A percentile compares a stretch with the other conserved stretches of the same genome.
Evolutionary conservation across 2,797 vertebrate species (phyloP).

Genomic region (Chelidonichthys spinosus): DNA sequence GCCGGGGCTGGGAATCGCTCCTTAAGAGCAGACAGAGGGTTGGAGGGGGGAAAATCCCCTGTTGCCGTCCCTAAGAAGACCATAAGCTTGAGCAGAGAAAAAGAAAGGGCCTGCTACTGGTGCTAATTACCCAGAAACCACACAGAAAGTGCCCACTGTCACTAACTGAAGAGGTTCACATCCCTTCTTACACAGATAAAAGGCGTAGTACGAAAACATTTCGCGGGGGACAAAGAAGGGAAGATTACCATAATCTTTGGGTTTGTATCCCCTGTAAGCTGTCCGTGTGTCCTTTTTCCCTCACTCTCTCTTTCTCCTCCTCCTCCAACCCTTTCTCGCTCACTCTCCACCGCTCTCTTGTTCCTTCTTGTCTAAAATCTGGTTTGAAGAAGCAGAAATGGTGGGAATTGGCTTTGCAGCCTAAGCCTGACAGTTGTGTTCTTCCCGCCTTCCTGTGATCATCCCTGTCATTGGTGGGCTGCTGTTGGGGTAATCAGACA

Average conservation of each 20-base stretch:
- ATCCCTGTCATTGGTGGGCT: constrained; percentile 90
- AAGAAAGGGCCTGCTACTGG: constrained; percentile 98
- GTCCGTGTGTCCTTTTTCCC: constrained; percentile 88
- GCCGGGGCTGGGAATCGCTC: constrained; percentile 88
- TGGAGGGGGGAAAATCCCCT: constrained; percentile 89
- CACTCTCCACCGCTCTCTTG: constrained; percentile 74
- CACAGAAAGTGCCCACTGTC: constrained; percentile 99
- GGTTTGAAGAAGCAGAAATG: constrained; percentile 90
- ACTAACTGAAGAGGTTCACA: constrained; percentile 99
- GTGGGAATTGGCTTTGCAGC: constrained; percentile 91
- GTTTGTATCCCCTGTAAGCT: constrained; percentile 98
- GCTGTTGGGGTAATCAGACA: constrained; percentile 90
- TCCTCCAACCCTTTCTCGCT: constrained; percentile 65
- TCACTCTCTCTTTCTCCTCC: constrained; percentile 62
- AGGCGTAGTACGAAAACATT: constrained; percentile 99
- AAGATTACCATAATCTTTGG: constrained; percentile 99
- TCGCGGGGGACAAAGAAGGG: constrained; percentile 94
- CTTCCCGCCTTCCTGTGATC: constrained; percentile 97
- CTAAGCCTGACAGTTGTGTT: constrained; percentile 93
- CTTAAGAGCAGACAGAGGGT: constrained; percentile 90
- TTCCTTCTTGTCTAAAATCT: constrained; percentile 89
- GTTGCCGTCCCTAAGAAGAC: constrained; percentile 97
- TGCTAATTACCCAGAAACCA: constrained; percentile 99
- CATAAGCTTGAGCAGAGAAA: constrained; percentile 99
- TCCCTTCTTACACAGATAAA: constrained; percentile 99